Evolutionary conservation across 2,797 vertebrate genomes (phyloP), one percentile per base, ranked within the genome.

Genomic region (Poecilia picta): DNA sequence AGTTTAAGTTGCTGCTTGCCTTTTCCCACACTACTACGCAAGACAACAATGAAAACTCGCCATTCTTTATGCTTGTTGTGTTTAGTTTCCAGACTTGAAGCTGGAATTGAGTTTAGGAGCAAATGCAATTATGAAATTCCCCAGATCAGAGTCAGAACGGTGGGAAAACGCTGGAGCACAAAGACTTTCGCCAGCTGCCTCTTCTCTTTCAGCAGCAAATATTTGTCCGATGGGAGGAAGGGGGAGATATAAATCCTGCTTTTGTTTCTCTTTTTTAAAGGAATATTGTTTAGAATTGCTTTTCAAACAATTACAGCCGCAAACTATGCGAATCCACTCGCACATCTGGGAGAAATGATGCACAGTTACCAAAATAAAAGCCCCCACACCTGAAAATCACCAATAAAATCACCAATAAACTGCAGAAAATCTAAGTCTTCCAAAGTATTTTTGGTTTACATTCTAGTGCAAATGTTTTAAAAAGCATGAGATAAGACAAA

Each of bases 141-240:
- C 31, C 13, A 46, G 73, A 80, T 72, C 36, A 36, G 20, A 70
- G 28, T 64, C 16, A 51, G 53, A 82, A 72, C 1, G 41, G 71
- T 57, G 75, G 28, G 66, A 0, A 31, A 79, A 77, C 84, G 5
- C 23, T 71, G 75, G 81, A 11, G 10, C 41, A 75, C 45, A 76
- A 47, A 41, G 64, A 79, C 83, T 62, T 64, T 82, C 82, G 46
- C 49, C 89, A 86, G 89, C 85, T 79, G 90, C 76, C 51, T 90
- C 85, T 72, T 3, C 49, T 92, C 87, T 84, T 73, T 79, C 74
- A 28, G 85, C 85, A 62, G 88, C 82, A 86, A 86, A 91, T 89
- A 82, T 92, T 90, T 91, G 87, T 83, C 41, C 74, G 45, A 77
- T 70, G 79, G 80, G 80, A 87, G 74, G 76, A 88, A 83, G 79